These are phyloP conservation scores for Drosophila sp. DNA, from an alignment of 1,140 invertebrate genomes.

Conservation along the genomic window DNA sequence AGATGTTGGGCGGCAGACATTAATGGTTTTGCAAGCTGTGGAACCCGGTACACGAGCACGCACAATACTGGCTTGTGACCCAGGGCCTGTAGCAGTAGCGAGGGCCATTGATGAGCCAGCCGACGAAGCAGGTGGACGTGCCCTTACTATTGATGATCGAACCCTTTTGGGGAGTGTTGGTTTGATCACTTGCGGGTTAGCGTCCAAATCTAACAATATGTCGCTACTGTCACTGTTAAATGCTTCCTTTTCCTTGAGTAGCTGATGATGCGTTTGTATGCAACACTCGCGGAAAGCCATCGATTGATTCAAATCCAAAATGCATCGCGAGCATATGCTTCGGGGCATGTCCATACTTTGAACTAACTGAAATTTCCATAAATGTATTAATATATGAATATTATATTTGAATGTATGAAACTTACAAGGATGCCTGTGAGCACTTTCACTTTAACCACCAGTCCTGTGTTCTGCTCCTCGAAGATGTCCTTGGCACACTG, in stretches of 20 bases:
- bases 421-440: conserved; percentile 44
- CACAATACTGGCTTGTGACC: neutral
- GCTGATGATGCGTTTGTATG: conserved; percentile 18
- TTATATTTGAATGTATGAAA: neutral
- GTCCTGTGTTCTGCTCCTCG: conserved; percentile 15
- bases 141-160: neutral
- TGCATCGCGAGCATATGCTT: conserved; percentile 49
- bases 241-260: neutral
- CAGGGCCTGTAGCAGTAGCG: neutral
- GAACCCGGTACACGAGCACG: conserved; percentile 2
- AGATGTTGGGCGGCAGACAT: too few species aligned
- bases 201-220: neutral
- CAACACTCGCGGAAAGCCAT: conserved; percentile 44
- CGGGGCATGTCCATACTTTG: conserved; percentile 29
- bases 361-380: conserved; percentile 33
- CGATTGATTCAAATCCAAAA: conserved; percentile 34
- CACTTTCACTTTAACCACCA: conserved; percentile 32
- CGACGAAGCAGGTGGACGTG: neutral
- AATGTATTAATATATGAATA: neutral
- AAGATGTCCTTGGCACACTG: conserved; percentile 36
- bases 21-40: too few species aligned
- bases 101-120: neutral
- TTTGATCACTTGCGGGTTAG: too few species aligned
- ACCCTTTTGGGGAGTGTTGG: neutral
- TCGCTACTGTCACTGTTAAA: conserved; percentile 1